Evolutionary conservation across 2,888 invertebrate species (phyloP), one percentile per base, ranked within the genome.

Genomic region (Gasteruption jaculator): DNA sequence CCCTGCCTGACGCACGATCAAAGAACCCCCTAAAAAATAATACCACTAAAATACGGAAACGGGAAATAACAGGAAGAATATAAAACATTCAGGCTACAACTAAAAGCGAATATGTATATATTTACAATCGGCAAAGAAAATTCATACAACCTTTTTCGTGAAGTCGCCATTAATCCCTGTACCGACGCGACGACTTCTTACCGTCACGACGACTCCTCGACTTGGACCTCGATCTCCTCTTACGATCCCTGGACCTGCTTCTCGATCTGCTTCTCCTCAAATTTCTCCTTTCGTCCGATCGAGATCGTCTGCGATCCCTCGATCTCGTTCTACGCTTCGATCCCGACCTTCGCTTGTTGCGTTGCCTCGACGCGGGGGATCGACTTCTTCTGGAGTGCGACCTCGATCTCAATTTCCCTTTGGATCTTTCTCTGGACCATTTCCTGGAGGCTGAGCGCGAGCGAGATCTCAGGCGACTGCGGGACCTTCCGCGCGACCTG

Each of bases 111-210:
- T n/a, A n/a, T n/a, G n/a, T n/a, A n/a, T n/a, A n/a, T n/a, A n/a
- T n/a, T n/a, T n/a, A n/a, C n/a, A n/a, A n/a, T n/a, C n/a, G n/a
- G n/a, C n/a, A n/a, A n/a, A 29, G 33, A 33, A 6, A 20, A 33
- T 33, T 6, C 8, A 54, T 55, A 56, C 56, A 53, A 56, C 56
- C 56, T 56, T 56, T 50, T 29, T 39, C 21, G 30, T 27, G 40
- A 41, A 19, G 45, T 46, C 43, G 50, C 39, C 30, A 42, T 68
- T 61, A 69, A 58, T 69, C 65, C 62, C 63, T 63, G 65, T 68
- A 69, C 49, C 70, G 68, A 57, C 61, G 69, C 42, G 65, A 60
- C 41, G 66, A 65, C 64, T 65, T 69, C 64, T 68, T 69, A 65
- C 65, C 65, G 52, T 68, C 68, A 49, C 69, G 65, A 56, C 67